Base-by-base conservation (phyloP, 2,888 invertebrate genomes). In the Hybos culiciformis region DNA sequence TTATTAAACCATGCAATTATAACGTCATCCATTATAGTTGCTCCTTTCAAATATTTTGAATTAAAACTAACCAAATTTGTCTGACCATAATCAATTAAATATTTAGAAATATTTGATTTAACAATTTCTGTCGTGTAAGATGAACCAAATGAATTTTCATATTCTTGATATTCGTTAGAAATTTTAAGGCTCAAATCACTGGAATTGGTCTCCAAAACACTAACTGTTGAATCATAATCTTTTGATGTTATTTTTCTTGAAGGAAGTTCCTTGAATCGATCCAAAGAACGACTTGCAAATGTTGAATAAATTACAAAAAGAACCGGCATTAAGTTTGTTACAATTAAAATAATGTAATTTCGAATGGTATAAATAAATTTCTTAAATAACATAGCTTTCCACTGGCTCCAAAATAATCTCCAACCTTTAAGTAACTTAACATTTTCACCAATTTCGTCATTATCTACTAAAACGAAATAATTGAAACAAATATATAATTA, bases 271-370 rank as follows among this genome's bases (percentile, higher is more conserved):
- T 61, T 58, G 37, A 60, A 62, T 4, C 51, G 50, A 19, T 56
- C 55, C 45, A 69, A 62, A 9, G 69, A 69, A 46, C 72, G 66
- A 2, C 72, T 58, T n/a, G 78, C 72, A 1, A 81, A 58, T 17
- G 85, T 71, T 0, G 80, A 73, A 33, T 80, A 59, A 12, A 70
- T 67, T 51, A 74, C 72, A 67, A 74, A 80, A 43, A 78, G 48
- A 1, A 82, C 63, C 0, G 88, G 85, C 42, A 86, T 73, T 3
- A 77, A 48, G 18, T 83, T 67, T 66, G 84, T 83, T 43, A 83
- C 66, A 2, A 74, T 18, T 18, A 76, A 66, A 5, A 85, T 58
- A 34, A 78, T 57, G 71, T 78, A 78, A 23, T 83, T 81, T 5
- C 88, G 72, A 14, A 69, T 57, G 43, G 79, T 74, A 45, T 78